phyloP scores from a whole-genome alignment of 2,888 invertebrate species.

The Laothoe populi region DNA sequence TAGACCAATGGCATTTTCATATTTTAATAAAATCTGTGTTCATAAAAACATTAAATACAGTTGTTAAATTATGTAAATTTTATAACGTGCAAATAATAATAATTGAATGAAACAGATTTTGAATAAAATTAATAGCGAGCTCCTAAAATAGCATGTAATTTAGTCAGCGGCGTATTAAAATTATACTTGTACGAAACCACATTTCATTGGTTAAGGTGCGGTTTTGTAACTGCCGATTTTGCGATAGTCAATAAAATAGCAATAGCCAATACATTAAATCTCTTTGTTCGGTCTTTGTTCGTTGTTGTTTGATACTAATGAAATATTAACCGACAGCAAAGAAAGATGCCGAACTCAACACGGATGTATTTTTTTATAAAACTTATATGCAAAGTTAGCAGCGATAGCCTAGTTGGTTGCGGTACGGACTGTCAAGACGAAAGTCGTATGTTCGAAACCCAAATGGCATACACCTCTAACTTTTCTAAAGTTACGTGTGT shows the following conservation, averaged over 20 bases:
- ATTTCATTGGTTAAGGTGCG: conserved; percentile 33
- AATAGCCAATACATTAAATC: not conserved
- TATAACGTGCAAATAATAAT: not conserved
- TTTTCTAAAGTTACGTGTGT: too few relatives aligned
- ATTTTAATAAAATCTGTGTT: not conserved
- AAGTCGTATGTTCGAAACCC: too few relatives aligned
- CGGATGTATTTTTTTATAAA: too few relatives aligned
- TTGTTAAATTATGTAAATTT: not conserved
- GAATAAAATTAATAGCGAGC: conserved; percentile 37
- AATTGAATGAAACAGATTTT: not conserved
- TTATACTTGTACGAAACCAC: conserved; percentile 39
- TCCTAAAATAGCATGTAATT: conserved; percentile 44
- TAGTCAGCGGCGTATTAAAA: conserved; percentile 43
- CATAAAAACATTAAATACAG: not conserved
- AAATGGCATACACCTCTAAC: too few relatives aligned
- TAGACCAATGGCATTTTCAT: not conserved
- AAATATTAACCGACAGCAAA: too few relatives aligned
- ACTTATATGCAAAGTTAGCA: too few relatives aligned
- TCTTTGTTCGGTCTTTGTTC: too few relatives aligned
- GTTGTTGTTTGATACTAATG: too few relatives aligned
- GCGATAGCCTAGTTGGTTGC: too few relatives aligned
- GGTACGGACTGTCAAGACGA: too few relatives aligned
- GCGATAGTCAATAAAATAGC: conserved; percentile 2
- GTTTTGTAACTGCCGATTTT: conserved; percentile 27
- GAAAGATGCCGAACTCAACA: too few relatives aligned